phyloP scores from a whole-genome alignment of 1,140 invertebrate genomes.

The Belonocnema kinseyi region DNA sequence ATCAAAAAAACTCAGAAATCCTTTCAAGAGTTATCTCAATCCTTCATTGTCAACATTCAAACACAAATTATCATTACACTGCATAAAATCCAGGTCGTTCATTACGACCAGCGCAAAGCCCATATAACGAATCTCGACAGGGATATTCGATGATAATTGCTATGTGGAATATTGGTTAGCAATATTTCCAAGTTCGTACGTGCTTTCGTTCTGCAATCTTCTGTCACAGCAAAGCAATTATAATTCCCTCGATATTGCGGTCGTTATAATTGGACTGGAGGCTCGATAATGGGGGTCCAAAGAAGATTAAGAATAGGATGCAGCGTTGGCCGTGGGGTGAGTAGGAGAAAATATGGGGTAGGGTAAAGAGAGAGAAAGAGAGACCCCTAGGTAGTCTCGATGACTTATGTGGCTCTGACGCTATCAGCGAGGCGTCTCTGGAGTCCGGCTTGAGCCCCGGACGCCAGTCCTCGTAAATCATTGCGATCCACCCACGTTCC shows the following conservation, averaged over 20 bases:
- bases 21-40: no score
- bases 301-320: conserved; percentile 74
- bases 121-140: neutral
- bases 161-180: neutral
- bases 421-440: conserved; percentile 74
- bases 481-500: conserved; percentile 67
- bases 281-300: conserved; percentile 71
- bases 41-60: no score
- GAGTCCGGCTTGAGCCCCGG: conserved; percentile 71
- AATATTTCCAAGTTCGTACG: conserved; percentile 8
- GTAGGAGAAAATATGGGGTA: conserved; percentile 44
- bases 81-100: neutral
- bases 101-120: neutral
- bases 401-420: conserved; percentile 77
- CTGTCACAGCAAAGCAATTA: conserved; percentile 64
- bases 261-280: conserved; percentile 72
- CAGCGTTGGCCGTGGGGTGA: conserved; percentile 47
- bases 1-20: no score
- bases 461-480: conserved; percentile 71
- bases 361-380: conserved; percentile 40
- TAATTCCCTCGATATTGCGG: conserved; percentile 67
- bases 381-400: conserved; percentile 72
- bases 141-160: conserved; percentile 9
- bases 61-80: neutral
- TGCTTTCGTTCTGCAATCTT: conserved; percentile 44